Conservation (phyloP, 2,797 vertebrate species). For the Spinus pinus region DNA sequence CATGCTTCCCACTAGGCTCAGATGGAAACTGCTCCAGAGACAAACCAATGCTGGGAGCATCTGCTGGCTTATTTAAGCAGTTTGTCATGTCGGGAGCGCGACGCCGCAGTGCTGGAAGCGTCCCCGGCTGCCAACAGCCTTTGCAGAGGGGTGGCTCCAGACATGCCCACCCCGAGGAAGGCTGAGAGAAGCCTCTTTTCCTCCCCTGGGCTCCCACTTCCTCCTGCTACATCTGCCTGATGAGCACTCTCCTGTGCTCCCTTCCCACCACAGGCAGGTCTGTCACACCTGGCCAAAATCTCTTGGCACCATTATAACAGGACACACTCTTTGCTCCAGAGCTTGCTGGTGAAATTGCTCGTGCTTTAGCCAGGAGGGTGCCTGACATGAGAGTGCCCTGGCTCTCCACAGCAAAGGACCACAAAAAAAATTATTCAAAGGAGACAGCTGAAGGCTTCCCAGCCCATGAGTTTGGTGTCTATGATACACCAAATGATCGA, state of each 20-base stretch:
- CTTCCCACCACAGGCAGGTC: fast-evolving
- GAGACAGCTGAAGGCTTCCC: neutral
- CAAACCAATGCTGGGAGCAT: neutral
- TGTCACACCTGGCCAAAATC: fast-evolving
- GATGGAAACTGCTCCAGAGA: neutral
- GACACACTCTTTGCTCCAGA: fast-evolving
- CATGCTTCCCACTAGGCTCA: fast-evolving
- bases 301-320: neutral
- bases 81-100: fast-evolving
- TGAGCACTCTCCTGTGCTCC: neutral
- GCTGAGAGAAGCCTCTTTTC: fast-evolving
- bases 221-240: neutral
- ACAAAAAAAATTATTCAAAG: neutral
- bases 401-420: neutral
- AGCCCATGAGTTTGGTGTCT: fast-evolving
- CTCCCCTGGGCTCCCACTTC: fast-evolving
- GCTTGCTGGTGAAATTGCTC: neutral
- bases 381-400: fast-evolving
- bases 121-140: fast-evolving
- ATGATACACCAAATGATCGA: fast-evolving
- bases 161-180: neutral
- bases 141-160: neutral
- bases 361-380: neutral
- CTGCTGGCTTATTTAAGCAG: neutral
- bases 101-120: fast-evolving